Conservation (phyloP, 2,888 invertebrate genomes). For the Habrosyne pyritoides region DNA sequence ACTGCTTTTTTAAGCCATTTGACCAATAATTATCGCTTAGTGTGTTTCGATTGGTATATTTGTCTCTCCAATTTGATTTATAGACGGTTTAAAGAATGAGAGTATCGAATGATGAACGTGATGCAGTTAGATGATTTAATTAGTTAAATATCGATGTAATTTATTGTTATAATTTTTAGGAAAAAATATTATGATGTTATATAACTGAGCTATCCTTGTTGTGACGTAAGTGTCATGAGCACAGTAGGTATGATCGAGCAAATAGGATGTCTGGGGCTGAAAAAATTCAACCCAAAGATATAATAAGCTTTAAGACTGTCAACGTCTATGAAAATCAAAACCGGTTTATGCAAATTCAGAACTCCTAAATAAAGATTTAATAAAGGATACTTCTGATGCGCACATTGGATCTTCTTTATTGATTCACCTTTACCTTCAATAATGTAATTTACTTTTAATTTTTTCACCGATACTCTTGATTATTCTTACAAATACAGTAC, state of each 20-base stretch:
- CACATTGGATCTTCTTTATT: no score
- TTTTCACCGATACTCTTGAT: no score
- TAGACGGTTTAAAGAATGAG: background rate
- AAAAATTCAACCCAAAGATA: background rate
- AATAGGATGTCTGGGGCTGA: constrained; percentile 11
- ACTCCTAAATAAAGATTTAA: no score
- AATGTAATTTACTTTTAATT: no score
- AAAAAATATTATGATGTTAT: constrained; percentile 47
- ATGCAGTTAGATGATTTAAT: background rate
- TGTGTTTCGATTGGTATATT: background rate
- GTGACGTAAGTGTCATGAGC: constrained; percentile 62
- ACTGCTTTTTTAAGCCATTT: background rate
- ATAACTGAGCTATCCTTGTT: constrained; percentile 60
- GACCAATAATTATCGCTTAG: background rate
- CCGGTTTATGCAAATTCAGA: no score
- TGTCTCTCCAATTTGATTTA: background rate
- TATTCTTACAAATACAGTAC: no score
- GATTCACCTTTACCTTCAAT: no score
- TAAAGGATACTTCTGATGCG: no score
- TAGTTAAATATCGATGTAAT: background rate
- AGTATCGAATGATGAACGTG: background rate
- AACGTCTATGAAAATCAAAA: no score
- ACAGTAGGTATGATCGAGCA: background rate
- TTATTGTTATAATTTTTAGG: constrained; percentile 25
- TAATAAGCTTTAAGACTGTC: no score